phyloP scores from a whole-genome alignment of 2,113 vertebrate species.

The Rhea pennata region DNA sequence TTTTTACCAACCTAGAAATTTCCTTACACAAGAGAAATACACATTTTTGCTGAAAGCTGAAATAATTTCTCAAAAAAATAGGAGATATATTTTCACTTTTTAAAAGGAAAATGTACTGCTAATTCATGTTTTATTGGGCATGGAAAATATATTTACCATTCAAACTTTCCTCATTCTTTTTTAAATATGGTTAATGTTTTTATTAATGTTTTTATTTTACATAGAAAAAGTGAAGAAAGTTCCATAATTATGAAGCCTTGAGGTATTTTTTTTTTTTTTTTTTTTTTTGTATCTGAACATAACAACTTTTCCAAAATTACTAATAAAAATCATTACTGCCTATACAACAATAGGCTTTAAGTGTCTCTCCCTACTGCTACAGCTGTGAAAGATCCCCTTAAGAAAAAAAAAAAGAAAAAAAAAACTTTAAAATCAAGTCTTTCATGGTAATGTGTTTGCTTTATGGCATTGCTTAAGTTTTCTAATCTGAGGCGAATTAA shows the following conservation, averaged over 20 bases:
- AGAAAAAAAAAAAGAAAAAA: neutral
- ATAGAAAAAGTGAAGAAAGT: neutral
- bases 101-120: neutral
- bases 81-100: neutral
- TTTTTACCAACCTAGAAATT: rapidly evolving
- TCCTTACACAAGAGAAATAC: neutral
- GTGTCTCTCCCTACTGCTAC: neutral
- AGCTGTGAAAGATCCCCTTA: conserved; percentile 5
- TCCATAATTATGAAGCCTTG: neutral
- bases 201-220: neutral
- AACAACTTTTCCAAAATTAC: neutral
- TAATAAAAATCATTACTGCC: neutral
- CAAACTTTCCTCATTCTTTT: neutral
- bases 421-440: neutral
- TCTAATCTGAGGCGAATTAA: conserved; percentile 54
- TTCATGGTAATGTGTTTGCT: conserved; percentile 33
- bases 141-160: neutral
- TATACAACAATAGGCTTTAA: neutral
- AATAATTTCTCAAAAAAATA: neutral
- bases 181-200: neutral
- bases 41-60: neutral
- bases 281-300: neutral
- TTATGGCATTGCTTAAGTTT: neutral
- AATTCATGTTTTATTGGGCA: neutral
- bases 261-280: neutral